phyloP scores from a whole-genome alignment of 2,113 vertebrate species.

The Xiphias gladius region DNA sequence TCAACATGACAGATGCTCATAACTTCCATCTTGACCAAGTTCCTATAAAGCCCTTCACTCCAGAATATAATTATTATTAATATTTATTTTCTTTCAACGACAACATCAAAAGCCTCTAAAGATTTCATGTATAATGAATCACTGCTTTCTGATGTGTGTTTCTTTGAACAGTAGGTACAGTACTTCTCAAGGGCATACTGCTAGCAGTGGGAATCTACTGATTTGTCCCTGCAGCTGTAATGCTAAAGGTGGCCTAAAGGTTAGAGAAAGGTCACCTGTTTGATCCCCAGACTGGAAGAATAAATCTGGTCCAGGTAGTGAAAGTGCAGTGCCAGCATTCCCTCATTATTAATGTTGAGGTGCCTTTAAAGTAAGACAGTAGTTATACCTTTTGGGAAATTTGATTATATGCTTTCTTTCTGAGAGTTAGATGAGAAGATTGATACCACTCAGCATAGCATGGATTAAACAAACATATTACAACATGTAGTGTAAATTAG shows the following conservation, averaged over 20 bases:
- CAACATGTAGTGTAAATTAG: no score
- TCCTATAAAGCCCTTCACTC: background rate
- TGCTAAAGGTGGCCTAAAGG: background rate
- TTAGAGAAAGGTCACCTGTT: background rate
- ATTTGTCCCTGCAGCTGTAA: background rate
- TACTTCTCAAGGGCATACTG: slow-evolving; percentile 11
- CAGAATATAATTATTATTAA: background rate
- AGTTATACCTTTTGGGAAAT: background rate
- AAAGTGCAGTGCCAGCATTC: background rate
- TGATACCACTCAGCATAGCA: background rate
- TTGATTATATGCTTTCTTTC: background rate
- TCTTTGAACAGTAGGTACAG: slow-evolving; percentile 29
- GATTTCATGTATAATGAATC: slow-evolving; percentile 2
- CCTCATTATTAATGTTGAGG: background rate
- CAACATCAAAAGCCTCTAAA: slow-evolving; percentile 17
- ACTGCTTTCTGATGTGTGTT: slow-evolving; percentile 12
- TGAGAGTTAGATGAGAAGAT: background rate
- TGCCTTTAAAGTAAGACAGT: background rate
- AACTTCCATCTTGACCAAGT: slow-evolving; percentile 1
- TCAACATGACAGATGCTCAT: background rate
- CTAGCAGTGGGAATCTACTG: slow-evolving; percentile 11
- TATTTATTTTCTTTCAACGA: background rate
- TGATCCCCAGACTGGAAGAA: background rate
- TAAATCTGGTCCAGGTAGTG: background rate
- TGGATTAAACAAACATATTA: no score